Conservation (phyloP, 2,888 invertebrate genomes). For the Eupithecia abbreviata region DNA sequence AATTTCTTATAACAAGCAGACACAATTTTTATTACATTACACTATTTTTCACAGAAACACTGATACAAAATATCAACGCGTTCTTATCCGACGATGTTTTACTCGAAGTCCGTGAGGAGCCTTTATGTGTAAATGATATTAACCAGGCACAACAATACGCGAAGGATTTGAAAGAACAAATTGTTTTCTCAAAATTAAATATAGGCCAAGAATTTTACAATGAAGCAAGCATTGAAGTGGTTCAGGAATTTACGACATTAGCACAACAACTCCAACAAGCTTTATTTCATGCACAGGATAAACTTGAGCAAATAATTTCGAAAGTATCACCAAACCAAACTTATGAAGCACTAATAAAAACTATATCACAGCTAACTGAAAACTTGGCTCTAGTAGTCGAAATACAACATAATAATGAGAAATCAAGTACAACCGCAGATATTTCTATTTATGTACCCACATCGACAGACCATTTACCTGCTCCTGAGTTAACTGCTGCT, state of each 20-base stretch:
- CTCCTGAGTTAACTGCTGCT: conserved; percentile 17
- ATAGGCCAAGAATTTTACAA: not conserved
- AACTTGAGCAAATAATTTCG: conserved; percentile 16
- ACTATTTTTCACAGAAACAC: conserved; percentile 47
- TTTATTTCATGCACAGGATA: conserved; percentile 14
- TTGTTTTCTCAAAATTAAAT: conserved; percentile 5
- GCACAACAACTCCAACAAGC: conserved; percentile 25
- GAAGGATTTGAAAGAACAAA: conserved; percentile 16
- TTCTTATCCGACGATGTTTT: conserved; percentile 38
- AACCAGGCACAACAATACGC: conserved; percentile 4
- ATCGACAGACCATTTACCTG: conserved; percentile 15
- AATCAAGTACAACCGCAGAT: conserved; percentile 25
- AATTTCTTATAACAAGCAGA: not conserved
- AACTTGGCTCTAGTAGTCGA: conserved; percentile 12
- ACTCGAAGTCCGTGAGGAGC: conserved; percentile 11
- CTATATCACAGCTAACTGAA: conserved; percentile 24
- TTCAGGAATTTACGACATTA: conserved; percentile 8
- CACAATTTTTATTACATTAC: conserved; percentile 23
- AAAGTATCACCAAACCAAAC: not conserved
- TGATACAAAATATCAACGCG: conserved; percentile 42
- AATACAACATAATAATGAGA: conserved; percentile 4
- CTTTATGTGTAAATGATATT: conserved; percentile 6
- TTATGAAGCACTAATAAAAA: not conserved
- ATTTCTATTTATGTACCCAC: conserved; percentile 30
- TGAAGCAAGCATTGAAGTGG: not conserved